Conservation (phyloP, 2,113 vertebrate genomes). For the Eurypyga helias region DNA sequence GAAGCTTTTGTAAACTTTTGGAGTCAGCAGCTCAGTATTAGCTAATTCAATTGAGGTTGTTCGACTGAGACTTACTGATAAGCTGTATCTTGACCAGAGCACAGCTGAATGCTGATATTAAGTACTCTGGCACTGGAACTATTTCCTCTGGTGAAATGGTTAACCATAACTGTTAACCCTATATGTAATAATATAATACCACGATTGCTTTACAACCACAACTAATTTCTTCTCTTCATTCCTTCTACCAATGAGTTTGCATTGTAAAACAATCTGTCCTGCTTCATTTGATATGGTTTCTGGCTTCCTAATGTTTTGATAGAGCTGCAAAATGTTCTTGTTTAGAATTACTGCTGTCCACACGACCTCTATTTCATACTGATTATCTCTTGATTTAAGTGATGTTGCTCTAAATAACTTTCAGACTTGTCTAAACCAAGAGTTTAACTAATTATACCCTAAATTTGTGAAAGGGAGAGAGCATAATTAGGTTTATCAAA, state of each 20-base stretch:
- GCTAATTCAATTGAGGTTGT: neutral
- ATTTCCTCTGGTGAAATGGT: conserved; percentile 4
- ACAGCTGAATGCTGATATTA: neutral
- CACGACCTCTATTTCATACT: neutral
- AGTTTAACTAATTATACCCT: neutral
- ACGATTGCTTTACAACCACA: neutral
- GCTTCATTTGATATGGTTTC: neutral
- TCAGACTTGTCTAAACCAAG: neutral
- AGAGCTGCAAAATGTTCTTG: neutral
- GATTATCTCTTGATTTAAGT: neutral
- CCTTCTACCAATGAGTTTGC: neutral
- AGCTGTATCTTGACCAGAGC: neutral
- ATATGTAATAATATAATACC: neutral
- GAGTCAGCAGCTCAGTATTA: neutral
- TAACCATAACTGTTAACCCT: conserved; percentile 8
- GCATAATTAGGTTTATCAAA: neutral
- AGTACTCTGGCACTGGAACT: neutral
- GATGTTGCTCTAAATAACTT: neutral
- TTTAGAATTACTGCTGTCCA: neutral
- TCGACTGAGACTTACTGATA: neutral
- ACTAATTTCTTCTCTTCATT: neutral
- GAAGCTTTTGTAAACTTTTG: neutral
- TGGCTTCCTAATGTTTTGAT: neutral
- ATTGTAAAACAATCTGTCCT: neutral
- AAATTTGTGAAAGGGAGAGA: neutral